These are phyloP conservation scores for Aleiodes sp. DNA, from an alignment of 1,140 invertebrate genomes.

Conservation along the genomic window DNA sequence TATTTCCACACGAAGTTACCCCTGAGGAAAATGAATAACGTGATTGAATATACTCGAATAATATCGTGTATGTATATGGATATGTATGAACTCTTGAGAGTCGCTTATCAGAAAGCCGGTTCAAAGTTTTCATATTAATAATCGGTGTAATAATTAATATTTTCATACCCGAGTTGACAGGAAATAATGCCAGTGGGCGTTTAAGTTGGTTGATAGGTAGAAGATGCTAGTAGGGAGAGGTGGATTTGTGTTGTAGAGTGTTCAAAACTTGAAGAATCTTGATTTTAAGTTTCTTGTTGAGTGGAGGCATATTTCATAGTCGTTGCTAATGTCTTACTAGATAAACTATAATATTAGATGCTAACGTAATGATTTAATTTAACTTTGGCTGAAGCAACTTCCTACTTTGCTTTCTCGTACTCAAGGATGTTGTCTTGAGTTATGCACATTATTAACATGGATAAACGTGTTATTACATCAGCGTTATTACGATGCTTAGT, in stretches of 20 bases:
- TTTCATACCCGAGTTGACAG: constrained; percentile 66
- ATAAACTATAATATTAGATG: constrained; percentile 67
- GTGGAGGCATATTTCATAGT: constrained; percentile 59
- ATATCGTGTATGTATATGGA: too few species aligned
- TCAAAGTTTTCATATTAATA: constrained; percentile 66
- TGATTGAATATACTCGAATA: too few species aligned
- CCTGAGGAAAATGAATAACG: too few species aligned
- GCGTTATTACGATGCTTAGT: too few species aligned
- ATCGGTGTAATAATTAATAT: constrained; percentile 67
- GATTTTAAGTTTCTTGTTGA: constrained; percentile 66
- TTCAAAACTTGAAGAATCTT: constrained; percentile 60
- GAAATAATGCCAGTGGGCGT: constrained; percentile 48
- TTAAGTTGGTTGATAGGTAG: neutral
- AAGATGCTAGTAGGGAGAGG: neutral
- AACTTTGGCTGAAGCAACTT: constrained; percentile 64
- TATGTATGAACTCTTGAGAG: neutral
- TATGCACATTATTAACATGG: constrained; percentile 22
- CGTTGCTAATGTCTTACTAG: constrained; percentile 63
- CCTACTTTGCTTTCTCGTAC: constrained; percentile 50
- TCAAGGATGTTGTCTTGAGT: neutral
- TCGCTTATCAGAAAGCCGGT: neutral
- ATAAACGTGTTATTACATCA: constrained; percentile 10
- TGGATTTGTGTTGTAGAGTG: neutral
- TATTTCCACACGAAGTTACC: too few species aligned
- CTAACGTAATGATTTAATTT: constrained; percentile 65